These are phyloP conservation scores for Psephotus haematonotus DNA, from an alignment of 2,113 vertebrate species.

Conservation along the genomic window DNA sequence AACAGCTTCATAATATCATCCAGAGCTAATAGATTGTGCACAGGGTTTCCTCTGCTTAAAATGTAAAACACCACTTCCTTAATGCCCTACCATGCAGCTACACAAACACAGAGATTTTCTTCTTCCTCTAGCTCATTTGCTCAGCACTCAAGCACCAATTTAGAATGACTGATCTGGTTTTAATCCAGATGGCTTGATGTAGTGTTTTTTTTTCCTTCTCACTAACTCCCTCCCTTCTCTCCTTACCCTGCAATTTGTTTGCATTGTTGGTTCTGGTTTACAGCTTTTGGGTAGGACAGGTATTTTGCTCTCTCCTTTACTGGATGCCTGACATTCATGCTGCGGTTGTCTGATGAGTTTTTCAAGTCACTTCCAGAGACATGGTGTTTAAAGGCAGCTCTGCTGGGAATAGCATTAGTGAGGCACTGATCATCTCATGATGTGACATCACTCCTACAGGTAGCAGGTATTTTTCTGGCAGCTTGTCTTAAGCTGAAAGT, in stretches of 20 bases:
- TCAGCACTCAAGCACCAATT: constrained; percentile 27
- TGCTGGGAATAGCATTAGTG: constrained; percentile 2
- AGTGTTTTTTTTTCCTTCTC: background rate
- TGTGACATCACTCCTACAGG: constrained; percentile 50
- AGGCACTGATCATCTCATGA: constrained; percentile 10
- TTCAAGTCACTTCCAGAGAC: constrained; percentile 36
- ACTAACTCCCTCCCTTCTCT: background rate
- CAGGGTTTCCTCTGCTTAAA: constrained; percentile 5
- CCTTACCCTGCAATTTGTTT: background rate
- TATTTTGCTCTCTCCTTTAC: background rate
- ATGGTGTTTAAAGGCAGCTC: constrained; percentile 41
- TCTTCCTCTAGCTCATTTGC: constrained; percentile 40
- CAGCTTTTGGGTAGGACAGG: constrained; percentile 19
- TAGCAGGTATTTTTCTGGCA: constrained; percentile 33
- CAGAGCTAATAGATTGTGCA: constrained; percentile 20
- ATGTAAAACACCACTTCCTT: constrained; percentile 21
- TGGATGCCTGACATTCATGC: constrained; percentile 14
- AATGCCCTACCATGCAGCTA: background rate
- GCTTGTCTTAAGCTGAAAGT: background rate
- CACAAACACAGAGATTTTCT: constrained; percentile 44
- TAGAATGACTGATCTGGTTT: constrained; percentile 53
- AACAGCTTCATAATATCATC: constrained; percentile 35
- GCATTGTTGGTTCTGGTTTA: background rate
- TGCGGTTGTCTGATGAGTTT: constrained; percentile 14
- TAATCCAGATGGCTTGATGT: constrained; percentile 42